Percentiles rank a stretch among this genome's conserved stretches.
Evolutionary conservation across 37 sponge, comb jelly and placozoan species (phyloP).

Genomic region (Aplysina aerophoba): DNA sequence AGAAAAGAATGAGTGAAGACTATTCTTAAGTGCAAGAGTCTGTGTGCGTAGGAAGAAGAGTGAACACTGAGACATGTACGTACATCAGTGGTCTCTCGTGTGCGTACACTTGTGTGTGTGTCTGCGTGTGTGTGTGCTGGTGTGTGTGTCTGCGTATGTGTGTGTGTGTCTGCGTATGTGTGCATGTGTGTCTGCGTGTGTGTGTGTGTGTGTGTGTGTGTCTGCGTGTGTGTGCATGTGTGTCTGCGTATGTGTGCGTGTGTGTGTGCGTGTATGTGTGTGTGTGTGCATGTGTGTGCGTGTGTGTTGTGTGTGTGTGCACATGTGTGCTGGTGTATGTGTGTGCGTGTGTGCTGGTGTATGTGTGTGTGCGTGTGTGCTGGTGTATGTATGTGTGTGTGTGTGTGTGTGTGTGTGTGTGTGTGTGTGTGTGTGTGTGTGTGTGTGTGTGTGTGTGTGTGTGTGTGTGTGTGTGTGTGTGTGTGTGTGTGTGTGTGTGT

Average conservation of each 20-base stretch:
- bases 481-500: no score
- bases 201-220: not conserved
- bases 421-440: not conserved
- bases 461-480: no score
- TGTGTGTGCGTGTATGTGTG: no score
- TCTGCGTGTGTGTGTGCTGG: no score
- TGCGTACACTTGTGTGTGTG: not conserved
- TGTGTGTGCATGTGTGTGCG: no score
- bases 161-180: not conserved
- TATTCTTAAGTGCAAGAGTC: no score
- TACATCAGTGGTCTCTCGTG: not conserved
- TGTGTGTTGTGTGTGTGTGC: not conserved
- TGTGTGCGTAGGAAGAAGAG: not conserved
- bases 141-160: not conserved
- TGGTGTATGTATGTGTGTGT: not conserved
- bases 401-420: not conserved
- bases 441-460: no score
- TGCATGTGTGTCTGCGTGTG: not conserved
- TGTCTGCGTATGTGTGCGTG: no score
- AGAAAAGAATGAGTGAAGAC: no score
- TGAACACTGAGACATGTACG: not conserved
- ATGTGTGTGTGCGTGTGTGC: no score
- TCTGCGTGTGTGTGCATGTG: no score
- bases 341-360: no score
- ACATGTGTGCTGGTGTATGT: not conserved